A percentile compares a stretch with the other conserved stretches of the same genome.
Conservation (phyloP, 1,140 invertebrate genomes). For the Diprion similis region DNA sequence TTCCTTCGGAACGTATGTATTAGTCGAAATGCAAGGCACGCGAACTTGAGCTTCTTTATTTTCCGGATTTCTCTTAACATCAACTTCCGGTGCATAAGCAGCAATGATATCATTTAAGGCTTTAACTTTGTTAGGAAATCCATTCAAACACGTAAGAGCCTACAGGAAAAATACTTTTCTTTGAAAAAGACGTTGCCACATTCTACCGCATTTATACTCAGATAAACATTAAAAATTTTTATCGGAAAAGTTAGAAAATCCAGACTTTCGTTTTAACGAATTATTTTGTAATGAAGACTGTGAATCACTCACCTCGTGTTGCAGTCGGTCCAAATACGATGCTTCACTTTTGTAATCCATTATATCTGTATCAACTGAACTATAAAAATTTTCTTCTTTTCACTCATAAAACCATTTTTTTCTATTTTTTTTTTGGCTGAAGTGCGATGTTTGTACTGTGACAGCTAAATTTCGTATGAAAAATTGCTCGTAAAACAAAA, state of each 20-base stretch:
- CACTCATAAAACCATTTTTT: background rate
- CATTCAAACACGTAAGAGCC: slow-evolving; percentile 44
- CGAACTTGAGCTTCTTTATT: background rate
- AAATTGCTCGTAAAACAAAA: background rate
- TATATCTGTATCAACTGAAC: background rate
- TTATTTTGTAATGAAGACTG: too few relatives aligned
- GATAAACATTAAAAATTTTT: too few relatives aligned
- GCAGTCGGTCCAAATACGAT: background rate
- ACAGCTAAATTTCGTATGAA: background rate
- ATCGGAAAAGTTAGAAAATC: too few relatives aligned
- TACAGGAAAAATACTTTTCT: slow-evolving; percentile 14
- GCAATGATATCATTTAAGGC: slow-evolving; percentile 46
- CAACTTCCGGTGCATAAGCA: slow-evolving; percentile 37
- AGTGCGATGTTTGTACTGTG: background rate
- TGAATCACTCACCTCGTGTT: background rate
- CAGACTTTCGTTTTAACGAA: too few relatives aligned
- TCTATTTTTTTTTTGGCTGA: background rate
- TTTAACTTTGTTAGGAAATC: slow-evolving; percentile 46
- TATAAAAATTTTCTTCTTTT: background rate
- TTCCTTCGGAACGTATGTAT: background rate
- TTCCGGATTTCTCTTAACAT: slow-evolving; percentile 30
- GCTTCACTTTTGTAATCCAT: background rate
- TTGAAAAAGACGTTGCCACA: too few relatives aligned
- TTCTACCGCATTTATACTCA: too few relatives aligned
- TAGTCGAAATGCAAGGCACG: background rate